phyloP scores from a whole-genome alignment of 1,140 invertebrate genomes.

The Triops cancriformis region DNA sequence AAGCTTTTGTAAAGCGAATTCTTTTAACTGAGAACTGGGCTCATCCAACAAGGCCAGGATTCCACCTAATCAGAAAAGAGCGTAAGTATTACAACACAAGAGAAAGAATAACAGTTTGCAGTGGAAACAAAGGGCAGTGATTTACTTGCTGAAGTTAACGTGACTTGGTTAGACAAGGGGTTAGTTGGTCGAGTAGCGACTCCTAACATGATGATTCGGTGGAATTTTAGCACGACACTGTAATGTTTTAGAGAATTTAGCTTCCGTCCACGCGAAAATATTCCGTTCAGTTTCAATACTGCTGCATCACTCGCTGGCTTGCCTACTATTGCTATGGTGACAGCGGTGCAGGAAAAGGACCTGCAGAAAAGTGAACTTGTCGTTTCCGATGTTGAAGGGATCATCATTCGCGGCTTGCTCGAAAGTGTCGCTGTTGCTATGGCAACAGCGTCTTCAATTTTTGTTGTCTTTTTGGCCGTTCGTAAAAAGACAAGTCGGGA shows the following conservation, averaged over 20 bases:
- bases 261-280: not conserved
- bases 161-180: not conserved
- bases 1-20: constrained; percentile 82
- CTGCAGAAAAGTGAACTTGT: too few species aligned
- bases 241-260: not conserved
- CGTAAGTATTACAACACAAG: not conserved
- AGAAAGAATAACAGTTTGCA: not conserved
- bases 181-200: not conserved
- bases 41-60: constrained; percentile 94
- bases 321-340: not conserved
- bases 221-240: not conserved
- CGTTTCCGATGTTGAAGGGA: too few species aligned
- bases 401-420: too few species aligned
- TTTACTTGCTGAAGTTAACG: not conserved
- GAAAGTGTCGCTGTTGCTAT: too few species aligned
- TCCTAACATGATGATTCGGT: not conserved
- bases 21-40: constrained; percentile 81
- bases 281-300: not conserved
- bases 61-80: constrained; percentile 53
- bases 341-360: too few species aligned
- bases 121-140: not conserved
- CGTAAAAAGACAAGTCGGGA: too few species aligned
- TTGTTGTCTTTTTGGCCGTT: too few species aligned
- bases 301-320: not conserved
- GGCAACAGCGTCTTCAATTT: too few species aligned